A percentile compares a stretch with the other conserved stretches of the same genome.
Evolutionary conservation across 2,113 vertebrate genomes (phyloP).

Genomic region (Recurvirostra avosetta): DNA sequence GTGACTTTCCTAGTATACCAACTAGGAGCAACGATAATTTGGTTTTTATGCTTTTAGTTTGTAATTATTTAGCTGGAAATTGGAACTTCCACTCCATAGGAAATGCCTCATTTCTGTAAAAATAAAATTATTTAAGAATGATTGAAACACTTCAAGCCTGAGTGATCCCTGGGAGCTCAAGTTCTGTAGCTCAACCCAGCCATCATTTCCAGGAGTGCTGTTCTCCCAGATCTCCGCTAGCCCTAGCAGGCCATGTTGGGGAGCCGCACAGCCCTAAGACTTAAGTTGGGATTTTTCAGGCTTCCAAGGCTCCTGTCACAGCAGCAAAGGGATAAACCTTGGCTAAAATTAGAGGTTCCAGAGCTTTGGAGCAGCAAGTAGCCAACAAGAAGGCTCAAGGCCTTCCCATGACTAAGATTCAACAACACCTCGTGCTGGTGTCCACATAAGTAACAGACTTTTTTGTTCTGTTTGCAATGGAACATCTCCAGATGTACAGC

Average conservation of each 20-base stretch:
- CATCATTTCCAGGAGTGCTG: not conserved
- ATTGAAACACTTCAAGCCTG: not conserved
- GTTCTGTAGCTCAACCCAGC: not conserved
- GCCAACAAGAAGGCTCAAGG: not conserved
- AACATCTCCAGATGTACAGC: not conserved
- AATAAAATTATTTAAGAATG: not conserved
- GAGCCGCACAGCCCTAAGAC: not conserved
- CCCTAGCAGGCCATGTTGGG: not conserved
- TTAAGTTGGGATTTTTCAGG: not conserved
- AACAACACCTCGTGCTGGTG: not conserved
- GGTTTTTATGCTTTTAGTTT: not conserved
- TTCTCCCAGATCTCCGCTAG: not conserved
- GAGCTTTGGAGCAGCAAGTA: not conserved
- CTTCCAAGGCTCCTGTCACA: not conserved
- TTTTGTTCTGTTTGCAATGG: not conserved
- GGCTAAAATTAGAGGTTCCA: not conserved
- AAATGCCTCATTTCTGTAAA: not conserved
- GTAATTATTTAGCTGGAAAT: not conserved
- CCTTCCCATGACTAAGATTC: not conserved
- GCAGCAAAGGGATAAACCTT: not conserved
- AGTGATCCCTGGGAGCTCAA: not conserved
- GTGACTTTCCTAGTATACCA: not conserved
- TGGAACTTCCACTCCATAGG: not conserved
- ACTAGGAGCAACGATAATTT: not conserved
- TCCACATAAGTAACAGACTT: not conserved